Evolutionary conservation across 2,113 vertebrate genomes (phyloP).

Genomic region (Actenoides hombroni): DNA sequence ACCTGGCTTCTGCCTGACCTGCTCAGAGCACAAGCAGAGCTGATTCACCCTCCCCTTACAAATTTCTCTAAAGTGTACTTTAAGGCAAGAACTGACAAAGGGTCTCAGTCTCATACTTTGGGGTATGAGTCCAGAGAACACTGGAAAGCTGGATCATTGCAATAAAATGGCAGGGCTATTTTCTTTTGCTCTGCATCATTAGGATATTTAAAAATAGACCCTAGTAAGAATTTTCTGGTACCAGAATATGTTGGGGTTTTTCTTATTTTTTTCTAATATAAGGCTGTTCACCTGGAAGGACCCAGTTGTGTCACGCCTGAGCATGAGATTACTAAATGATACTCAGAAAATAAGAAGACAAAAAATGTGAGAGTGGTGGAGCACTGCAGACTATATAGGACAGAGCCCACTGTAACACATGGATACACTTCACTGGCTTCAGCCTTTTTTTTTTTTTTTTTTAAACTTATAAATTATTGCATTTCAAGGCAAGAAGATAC

Average conservation of each 20-base stretch:
- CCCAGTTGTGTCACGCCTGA: not conserved
- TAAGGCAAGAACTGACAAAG: not conserved
- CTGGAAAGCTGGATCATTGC: not conserved
- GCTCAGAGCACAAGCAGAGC: not conserved
- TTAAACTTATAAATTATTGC: not conserved
- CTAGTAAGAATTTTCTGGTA: not conserved
- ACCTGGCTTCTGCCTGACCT: not conserved
- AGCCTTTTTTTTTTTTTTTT: not conserved
- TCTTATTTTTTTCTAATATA: not conserved
- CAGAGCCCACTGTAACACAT: not conserved
- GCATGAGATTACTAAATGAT: not conserved
- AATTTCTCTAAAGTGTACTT: not conserved
- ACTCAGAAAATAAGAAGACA: not conserved
- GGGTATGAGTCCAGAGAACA: fast-evolving
- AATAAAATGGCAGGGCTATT: not conserved
- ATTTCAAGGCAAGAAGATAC: not conserved
- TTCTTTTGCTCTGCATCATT: not conserved
- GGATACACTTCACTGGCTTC: not conserved
- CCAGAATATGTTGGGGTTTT: not conserved
- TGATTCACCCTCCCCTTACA: not conserved
- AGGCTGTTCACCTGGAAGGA: not conserved
- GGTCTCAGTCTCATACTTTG: not conserved
- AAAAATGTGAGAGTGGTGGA: not conserved
- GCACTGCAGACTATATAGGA: not conserved
- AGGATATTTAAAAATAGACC: not conserved